Evolutionary conservation across 2,113 vertebrate genomes (phyloP).

Genomic region (Engraulis encrasicolus): DNA sequence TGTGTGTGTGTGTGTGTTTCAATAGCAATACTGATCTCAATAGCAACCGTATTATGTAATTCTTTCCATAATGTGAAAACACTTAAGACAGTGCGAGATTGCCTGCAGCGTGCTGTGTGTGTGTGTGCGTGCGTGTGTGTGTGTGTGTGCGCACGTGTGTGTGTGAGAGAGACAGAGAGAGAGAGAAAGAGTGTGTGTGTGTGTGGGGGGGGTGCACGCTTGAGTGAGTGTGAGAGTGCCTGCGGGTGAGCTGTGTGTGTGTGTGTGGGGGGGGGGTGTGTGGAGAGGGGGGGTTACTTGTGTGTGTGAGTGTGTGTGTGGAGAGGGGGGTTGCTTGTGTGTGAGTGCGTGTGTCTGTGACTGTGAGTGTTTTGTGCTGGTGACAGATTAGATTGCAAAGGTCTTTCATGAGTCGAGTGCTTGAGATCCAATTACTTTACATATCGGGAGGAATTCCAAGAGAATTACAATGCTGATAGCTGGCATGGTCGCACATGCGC

Average conservation of each 20-base stretch:
- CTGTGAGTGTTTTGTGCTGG: neutral
- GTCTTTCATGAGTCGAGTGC: neutral
- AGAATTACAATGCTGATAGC: neutral
- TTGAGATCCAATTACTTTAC: neutral
- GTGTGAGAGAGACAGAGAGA: neutral
- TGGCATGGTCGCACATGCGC: neutral
- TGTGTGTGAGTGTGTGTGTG: too few species aligned
- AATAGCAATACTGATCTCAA: too few species aligned
- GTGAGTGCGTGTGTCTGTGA: neutral
- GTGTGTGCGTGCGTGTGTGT: neutral
- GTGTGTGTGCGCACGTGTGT: neutral
- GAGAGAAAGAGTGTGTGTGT: too few species aligned
- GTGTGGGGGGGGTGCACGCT: too few species aligned
- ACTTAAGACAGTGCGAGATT: neutral
- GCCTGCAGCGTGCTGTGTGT: neutral
- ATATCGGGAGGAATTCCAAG: neutral
- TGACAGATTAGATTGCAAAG: neutral
- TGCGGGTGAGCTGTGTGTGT: too few species aligned
- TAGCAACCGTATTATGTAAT: too few species aligned
- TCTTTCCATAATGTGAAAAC: too few species aligned
- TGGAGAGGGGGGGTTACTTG: too few species aligned
- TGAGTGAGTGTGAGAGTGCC: neutral
- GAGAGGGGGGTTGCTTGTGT: too few species aligned
- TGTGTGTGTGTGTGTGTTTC: too few species aligned
- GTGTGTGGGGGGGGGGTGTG: too few species aligned